Percentiles rank a stretch among this genome's conserved stretches.
Conservation (phyloP, 2,888 invertebrate species). For the Boloria selene region DNA sequence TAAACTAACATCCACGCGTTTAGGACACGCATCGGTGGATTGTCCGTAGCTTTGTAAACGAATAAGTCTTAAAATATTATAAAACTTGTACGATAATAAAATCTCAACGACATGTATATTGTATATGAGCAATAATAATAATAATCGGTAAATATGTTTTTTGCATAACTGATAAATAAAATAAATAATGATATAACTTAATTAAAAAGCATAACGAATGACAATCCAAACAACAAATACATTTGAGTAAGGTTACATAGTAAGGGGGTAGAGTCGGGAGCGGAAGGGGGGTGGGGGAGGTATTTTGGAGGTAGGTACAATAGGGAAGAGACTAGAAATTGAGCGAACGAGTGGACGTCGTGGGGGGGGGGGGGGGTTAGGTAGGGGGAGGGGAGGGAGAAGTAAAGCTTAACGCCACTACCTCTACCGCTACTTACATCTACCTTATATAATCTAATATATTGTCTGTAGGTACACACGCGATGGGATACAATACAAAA, state of each 20-base stretch:
- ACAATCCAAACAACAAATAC: not conserved
- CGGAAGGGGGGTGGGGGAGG: constrained; percentile 12
- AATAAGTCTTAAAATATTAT: too few relatives aligned
- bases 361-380: not conserved
- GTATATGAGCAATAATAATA: too few relatives aligned
- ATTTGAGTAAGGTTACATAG: not conserved
- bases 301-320: too few relatives aligned
- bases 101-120: too few relatives aligned
- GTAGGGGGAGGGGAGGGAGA: not conserved
- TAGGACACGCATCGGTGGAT: too few relatives aligned
- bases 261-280: not conserved
- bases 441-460: constrained; percentile 1
- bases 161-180: too few relatives aligned
- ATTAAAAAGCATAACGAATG: not conserved
- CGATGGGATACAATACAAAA: not conserved
- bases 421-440: constrained; percentile 1
- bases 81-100: too few relatives aligned
- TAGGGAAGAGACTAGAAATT: constrained; percentile 61
- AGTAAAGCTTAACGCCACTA: not conserved
- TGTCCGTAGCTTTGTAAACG: too few relatives aligned
- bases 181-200: not conserved
- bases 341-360: constrained; percentile 49
- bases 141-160: too few relatives aligned
- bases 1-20: too few relatives aligned
- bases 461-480: not conserved